phyloP scores from a whole-genome alignment of 2,797 vertebrate genomes.

The Sebastes hubbsi region DNA sequence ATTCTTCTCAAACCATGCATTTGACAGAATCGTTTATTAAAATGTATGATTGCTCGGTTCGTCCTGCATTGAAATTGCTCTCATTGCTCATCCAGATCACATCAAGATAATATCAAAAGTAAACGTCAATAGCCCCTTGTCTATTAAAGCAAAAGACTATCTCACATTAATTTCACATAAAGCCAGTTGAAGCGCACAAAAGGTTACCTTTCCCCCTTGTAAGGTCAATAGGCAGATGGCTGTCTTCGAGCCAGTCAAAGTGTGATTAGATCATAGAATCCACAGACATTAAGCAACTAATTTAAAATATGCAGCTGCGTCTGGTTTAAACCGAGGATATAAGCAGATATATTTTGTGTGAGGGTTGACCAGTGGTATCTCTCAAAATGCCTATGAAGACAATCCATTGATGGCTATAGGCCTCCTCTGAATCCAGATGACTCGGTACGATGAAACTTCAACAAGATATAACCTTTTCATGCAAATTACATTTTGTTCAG shows the following conservation, averaged over 20 bases:
- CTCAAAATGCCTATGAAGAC: conserved; percentile 3
- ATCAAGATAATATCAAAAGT: conserved; percentile 65
- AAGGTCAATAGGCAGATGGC: conserved; percentile 15
- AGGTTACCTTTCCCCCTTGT: conserved; percentile 1
- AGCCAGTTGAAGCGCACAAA: conserved; percentile 8
- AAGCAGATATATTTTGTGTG: background rate
- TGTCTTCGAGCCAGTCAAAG: conserved; percentile 4
- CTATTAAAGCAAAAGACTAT: conserved; percentile 44
- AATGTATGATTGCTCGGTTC: conserved; percentile 73
- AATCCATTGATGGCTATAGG: background rate
- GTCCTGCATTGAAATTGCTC: conserved; percentile 68
- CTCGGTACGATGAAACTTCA: conserved; percentile 23
- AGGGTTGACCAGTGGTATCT: background rate
- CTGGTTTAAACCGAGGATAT: conserved; percentile 5
- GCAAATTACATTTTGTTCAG: conserved; percentile 10
- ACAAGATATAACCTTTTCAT: background rate
- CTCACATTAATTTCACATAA: conserved; percentile 40
- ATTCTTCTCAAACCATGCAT: conserved; percentile 76
- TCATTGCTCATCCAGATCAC: conserved; percentile 73
- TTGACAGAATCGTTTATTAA: conserved; percentile 79
- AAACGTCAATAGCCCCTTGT: conserved; percentile 60
- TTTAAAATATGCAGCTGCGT: conserved; percentile 7
- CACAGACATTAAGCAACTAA: background rate
- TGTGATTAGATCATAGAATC: background rate
- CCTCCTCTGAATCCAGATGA: conserved; percentile 36